Evolutionary conservation across 2,113 vertebrate genomes (phyloP), one percentile per base, ranked within the genome.

Genomic region (Lynx canadensis): DNA sequence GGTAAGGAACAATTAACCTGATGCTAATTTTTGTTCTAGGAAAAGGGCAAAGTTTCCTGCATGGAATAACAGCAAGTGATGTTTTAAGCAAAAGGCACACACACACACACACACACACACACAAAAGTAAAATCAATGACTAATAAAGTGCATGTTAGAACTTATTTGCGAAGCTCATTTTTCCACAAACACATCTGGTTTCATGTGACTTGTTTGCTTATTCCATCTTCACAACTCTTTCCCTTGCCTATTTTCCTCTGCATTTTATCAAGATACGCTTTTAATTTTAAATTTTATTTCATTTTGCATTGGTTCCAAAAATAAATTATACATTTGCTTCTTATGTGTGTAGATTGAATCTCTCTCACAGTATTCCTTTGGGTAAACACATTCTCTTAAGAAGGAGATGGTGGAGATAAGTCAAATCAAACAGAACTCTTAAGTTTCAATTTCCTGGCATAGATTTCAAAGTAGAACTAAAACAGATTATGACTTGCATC

Each of bases 371-470:
- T 25, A 36, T 29, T 57, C 36, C 6, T 50, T 29, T 48, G 7
- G 31, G 27, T 41, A 76, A 74, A 85, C 13, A 16, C 9, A 31
- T 6, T 41, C 21, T 84, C 36, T 3, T 45, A n/a, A 48, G n/a
- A 52, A 63, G 36, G 36, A 52, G 7, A 36, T 23, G 12, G n/a
- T 0, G 11, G 25, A 48, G n/a, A 4, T 52, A 66, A 86, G 25
- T 19, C 7, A 19, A 85, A 50, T 11, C 29, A 48, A 23, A 45
- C 25, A 27, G 23, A 74, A 29, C 11, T 33, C 41, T 45, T 91
- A 80, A 63, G 66, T 97, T 97, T 94, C 84, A 48, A n/a, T 96
- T 96, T 94, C 92, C 96, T 48, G 60, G 29, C 16, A 5, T 33
- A 23, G 68, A 8, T 18, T 38, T 91, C 84, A 90, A 36, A 16